Conservation (phyloP, 2,797 vertebrate species). For the Mico argentatus region DNA sequence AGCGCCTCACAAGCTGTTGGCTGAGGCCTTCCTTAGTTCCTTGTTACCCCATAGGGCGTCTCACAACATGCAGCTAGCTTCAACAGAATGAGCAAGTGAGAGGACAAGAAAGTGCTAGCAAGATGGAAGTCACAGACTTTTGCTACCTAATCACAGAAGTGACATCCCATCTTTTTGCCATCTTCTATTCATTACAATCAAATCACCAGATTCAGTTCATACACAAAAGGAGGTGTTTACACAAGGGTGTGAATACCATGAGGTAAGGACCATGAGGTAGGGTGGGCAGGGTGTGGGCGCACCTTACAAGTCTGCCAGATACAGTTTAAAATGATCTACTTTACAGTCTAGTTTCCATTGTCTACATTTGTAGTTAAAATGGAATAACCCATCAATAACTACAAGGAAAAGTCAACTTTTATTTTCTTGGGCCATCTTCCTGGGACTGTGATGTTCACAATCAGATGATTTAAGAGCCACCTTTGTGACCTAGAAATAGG, state of each 20-base stretch:
- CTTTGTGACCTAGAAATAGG: neutral
- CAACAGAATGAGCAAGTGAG: neutral
- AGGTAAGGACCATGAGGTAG: neutral
- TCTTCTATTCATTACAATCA: neutral
- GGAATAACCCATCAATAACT: neutral
- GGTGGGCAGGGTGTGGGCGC: neutral
- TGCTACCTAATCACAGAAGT: neutral
- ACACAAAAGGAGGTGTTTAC: neutral
- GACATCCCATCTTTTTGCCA: neutral
- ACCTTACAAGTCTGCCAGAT: neutral
- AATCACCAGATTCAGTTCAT: neutral
- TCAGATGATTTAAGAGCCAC: neutral
- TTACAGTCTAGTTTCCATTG: neutral
- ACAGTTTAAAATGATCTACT: neutral
- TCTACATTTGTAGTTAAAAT: neutral
- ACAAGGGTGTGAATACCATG: neutral
- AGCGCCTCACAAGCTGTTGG: neutral
- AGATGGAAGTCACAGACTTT: neutral
- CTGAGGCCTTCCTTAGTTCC: neutral
- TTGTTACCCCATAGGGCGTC: neutral
- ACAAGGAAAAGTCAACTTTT: neutral
- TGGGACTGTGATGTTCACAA: neutral
- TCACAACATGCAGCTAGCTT: neutral
- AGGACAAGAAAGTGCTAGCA: neutral
- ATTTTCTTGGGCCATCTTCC: neutral